These are phyloP conservation scores for Ashinkailepas kermadecensis DNA, from an alignment of 2,888 invertebrate genomes.

Conservation along the genomic window DNA sequence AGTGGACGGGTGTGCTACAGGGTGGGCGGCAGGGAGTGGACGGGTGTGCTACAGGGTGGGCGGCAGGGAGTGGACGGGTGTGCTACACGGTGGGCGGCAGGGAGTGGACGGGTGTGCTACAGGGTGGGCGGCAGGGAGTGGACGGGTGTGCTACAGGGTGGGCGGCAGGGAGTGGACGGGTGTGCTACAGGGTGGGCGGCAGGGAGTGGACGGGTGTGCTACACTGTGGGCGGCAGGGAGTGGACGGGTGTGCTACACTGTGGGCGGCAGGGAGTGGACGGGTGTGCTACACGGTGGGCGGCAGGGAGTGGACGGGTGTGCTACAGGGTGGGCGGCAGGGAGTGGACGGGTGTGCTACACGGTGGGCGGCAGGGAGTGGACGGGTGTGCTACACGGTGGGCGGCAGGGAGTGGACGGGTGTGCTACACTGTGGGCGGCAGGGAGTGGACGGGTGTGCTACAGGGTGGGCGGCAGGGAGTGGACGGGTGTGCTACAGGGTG, in stretches of 20 bases:
- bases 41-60: constrained; percentile 48
- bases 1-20: constrained; percentile 40
- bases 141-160: constrained; percentile 47
- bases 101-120: neutral
- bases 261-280: too few species aligned
- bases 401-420: neutral
- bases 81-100: constrained; percentile 45
- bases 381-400: constrained; percentile 45
- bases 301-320: neutral
- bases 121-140: constrained; percentile 48
- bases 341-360: too few species aligned
- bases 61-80: neutral
- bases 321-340: constrained; percentile 48
- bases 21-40: constrained; percentile 44
- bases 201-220: too few species aligned
- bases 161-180: constrained; percentile 33
- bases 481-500: constrained; percentile 47
- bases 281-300: constrained; percentile 45
- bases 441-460: neutral
- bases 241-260: too few species aligned
- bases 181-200: constrained; percentile 48
- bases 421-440: too few species aligned
- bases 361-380: constrained; percentile 44
- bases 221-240: too few species aligned
- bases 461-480: constrained; percentile 48